These are phyloP conservation scores for Parnassius mnemosyne DNA, from an alignment of 2,888 invertebrate species.

Conservation along the genomic window DNA sequence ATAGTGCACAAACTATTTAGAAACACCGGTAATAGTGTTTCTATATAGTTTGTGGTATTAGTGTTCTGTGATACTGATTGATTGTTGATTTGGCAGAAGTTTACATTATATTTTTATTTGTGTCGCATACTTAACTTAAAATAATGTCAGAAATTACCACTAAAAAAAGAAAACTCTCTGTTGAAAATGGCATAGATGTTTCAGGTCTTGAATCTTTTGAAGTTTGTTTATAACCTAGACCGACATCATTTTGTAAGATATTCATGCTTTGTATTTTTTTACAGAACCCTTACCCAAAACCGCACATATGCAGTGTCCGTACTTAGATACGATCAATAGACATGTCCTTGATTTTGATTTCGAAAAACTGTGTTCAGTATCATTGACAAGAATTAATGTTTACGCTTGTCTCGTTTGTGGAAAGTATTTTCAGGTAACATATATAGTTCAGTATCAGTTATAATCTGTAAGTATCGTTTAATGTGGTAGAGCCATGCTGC, in stretches of 20 bases:
- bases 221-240: conserved; percentile 38
- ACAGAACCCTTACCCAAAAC: conserved; percentile 52
- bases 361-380: conserved; percentile 99
- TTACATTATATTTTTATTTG: too few species aligned
- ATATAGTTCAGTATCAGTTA: too few species aligned
- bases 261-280: conserved; percentile 33
- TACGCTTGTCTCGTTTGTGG: conserved; percentile 99
- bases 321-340: conserved; percentile 98
- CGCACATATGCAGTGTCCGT: conserved; percentile 89
- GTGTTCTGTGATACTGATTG: too few species aligned
- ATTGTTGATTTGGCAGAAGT: too few species aligned
- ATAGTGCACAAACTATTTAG: too few species aligned
- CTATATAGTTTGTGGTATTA: too few species aligned
- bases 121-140: too few species aligned
- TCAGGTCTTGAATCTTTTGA: conserved; percentile 38
- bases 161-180: conserved; percentile 56
- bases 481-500: too few species aligned
- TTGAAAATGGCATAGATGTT: conserved; percentile 48
- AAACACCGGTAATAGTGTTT: too few species aligned
- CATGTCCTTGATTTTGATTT: conserved; percentile 99
- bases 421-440: conserved; percentile 90
- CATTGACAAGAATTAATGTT: conserved; percentile 98
- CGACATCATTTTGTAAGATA: too few species aligned
- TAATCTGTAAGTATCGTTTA: too few species aligned
- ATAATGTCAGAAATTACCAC: conserved; percentile 45